phyloP scores from a whole-genome alignment of 1,140 invertebrate species.

The Drosophila lacertosa region DNA sequence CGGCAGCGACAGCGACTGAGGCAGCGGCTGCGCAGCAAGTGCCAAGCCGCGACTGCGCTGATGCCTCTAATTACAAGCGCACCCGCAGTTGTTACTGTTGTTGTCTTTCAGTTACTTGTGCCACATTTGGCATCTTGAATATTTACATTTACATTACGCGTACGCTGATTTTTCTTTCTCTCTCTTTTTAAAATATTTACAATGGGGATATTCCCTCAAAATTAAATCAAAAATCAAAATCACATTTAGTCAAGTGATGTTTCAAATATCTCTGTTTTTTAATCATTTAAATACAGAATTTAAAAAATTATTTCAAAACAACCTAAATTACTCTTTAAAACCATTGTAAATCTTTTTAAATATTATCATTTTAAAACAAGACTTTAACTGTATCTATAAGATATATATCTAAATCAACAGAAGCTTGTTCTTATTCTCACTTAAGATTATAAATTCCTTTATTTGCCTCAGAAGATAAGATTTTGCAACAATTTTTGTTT shows the following conservation, averaged over 20 bases:
- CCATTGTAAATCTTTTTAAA: no score
- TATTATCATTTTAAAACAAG: no score
- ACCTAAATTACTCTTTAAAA: no score
- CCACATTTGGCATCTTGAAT: slow-evolving; percentile 70
- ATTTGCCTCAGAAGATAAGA: slow-evolving; percentile 7
- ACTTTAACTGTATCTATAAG: no score
- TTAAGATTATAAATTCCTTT: background rate
- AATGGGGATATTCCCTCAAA: slow-evolving; percentile 18
- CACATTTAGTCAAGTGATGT: background rate
- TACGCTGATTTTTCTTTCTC: slow-evolving; percentile 20
- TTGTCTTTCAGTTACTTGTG: slow-evolving; percentile 70
- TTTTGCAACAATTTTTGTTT: slow-evolving; percentile 9
- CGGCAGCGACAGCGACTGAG: background rate
- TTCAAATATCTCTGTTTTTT: no score
- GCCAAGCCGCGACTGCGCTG: slow-evolving; percentile 20
- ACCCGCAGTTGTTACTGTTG: slow-evolving; percentile 34
- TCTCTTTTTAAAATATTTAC: slow-evolving; percentile 24
- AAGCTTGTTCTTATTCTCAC: no score
- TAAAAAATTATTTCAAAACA: no score
- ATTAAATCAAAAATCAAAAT: background rate
- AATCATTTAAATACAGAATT: no score
- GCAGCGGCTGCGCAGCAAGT: background rate
- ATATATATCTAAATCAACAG: no score
- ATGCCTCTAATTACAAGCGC: slow-evolving; percentile 69
- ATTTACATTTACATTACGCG: slow-evolving; percentile 55